Evolutionary conservation across 2,888 invertebrate species (phyloP).

Genomic region (Phrixothrix hirtus): DNA sequence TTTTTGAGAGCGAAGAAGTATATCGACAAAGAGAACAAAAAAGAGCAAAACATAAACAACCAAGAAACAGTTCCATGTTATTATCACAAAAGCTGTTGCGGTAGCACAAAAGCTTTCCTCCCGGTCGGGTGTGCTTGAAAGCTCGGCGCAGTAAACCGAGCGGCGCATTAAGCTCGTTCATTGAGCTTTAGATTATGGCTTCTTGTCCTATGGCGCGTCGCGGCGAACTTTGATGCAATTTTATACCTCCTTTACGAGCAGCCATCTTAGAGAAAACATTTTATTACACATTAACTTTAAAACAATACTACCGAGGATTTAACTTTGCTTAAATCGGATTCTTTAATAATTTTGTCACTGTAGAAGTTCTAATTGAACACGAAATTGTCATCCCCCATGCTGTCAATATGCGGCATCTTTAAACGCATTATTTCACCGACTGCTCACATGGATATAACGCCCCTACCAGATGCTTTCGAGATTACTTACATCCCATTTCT

Average conservation of each 20-base stretch:
- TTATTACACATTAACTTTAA: slow-evolving; percentile 30
- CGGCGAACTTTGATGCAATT: slow-evolving; percentile 49
- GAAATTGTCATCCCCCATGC: slow-evolving; percentile 35
- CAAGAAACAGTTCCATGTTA: slow-evolving; percentile 49
- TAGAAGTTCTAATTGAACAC: slow-evolving; percentile 22
- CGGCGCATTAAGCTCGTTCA: slow-evolving; percentile 52
- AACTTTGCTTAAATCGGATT: slow-evolving; percentile 26
- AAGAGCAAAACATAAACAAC: slow-evolving; percentile 47
- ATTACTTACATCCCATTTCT: slow-evolving; percentile 50
- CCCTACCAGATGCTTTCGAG: slow-evolving; percentile 46
- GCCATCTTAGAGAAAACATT: slow-evolving; percentile 47
- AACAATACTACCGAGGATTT: slow-evolving; percentile 5
- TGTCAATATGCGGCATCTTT: slow-evolving; percentile 46
- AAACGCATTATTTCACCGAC: slow-evolving; percentile 48
- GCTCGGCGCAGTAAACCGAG: slow-evolving; percentile 51
- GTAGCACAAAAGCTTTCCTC: slow-evolving; percentile 45
- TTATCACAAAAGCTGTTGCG: slow-evolving; percentile 51
- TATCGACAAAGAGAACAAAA: slow-evolving; percentile 25
- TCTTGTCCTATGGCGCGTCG: slow-evolving; percentile 49
- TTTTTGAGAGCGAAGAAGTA: slow-evolving; percentile 4
- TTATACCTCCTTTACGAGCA: slow-evolving; percentile 51
- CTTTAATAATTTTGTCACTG: slow-evolving; percentile 34
- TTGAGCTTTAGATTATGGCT: slow-evolving; percentile 52
- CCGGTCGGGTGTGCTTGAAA: slow-evolving; percentile 47
- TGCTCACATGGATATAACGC: slow-evolving; percentile 41